Conservation (phyloP, 2,797 vertebrate species). For the Melanitta fusca region DNA sequence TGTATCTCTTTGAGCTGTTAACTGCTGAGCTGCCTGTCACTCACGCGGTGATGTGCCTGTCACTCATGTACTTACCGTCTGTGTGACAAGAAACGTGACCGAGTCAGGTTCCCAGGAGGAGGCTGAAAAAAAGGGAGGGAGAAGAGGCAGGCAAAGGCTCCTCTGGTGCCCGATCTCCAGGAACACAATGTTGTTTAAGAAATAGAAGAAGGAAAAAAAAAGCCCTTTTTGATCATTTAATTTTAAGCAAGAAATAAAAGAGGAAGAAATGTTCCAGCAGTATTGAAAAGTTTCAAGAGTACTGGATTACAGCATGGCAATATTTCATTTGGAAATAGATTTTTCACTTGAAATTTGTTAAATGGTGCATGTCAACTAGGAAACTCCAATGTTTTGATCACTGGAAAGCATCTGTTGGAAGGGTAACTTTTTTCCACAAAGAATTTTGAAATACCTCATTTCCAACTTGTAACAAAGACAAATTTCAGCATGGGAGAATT, state of each 20-base stretch:
- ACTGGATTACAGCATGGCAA: rapidly evolving
- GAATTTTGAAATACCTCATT: neutral
- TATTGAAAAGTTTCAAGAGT: neutral
- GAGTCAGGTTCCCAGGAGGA: no score
- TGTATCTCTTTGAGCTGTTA: neutral
- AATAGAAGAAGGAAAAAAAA: neutral
- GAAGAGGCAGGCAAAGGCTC: neutral
- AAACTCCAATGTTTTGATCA: neutral
- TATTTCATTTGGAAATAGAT: neutral
- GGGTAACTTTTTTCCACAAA: neutral
- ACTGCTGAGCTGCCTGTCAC: neutral
- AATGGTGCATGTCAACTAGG: neutral
- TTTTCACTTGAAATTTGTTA: conserved; percentile 23
- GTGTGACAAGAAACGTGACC: neutral
- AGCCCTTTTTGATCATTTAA: rapidly evolving
- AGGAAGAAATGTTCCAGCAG: neutral
- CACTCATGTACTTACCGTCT: neutral
- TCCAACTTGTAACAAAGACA: neutral
- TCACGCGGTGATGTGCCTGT: neutral
- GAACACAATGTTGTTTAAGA: neutral
- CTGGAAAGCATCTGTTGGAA: neutral
- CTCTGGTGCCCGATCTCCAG: neutral
- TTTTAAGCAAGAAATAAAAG: rapidly evolving
- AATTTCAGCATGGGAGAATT: rapidly evolving
- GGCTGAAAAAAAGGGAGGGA: neutral